These are phyloP conservation scores for Zeugodacus cucurbitae DNA, from an alignment of 1,140 invertebrate species.

Conservation along the genomic window DNA sequence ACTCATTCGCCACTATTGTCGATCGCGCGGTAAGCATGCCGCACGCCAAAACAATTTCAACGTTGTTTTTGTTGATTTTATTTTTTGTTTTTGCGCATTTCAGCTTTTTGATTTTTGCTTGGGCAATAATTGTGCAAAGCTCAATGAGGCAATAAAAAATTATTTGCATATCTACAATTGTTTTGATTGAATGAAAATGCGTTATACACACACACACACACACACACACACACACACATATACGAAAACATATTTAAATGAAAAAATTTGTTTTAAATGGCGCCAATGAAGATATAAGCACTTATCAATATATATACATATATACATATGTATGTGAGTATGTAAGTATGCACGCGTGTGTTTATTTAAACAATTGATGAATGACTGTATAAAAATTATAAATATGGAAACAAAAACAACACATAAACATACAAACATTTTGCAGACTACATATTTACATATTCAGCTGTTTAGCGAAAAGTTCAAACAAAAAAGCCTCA, in stretches of 20 bases:
- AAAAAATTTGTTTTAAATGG: not conserved
- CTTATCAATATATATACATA: not conserved
- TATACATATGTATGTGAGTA: no score
- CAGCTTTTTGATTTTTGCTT: not conserved
- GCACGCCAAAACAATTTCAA: not conserved
- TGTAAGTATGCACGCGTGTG: no score
- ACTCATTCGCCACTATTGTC: not conserved
- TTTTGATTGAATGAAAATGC: conserved; percentile 26
- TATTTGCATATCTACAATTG: not conserved
- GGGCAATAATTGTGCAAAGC: not conserved
- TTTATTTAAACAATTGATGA: not conserved
- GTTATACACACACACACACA: not conserved
- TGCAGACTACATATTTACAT: no score
- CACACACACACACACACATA: not conserved
- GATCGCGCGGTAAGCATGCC: not conserved
- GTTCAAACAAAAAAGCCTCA: no score
- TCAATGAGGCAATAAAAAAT: not conserved
- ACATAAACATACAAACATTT: not conserved
- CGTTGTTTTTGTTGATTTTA: not conserved
- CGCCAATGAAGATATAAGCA: not conserved
- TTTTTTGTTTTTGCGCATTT: not conserved
- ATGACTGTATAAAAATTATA: not conserved
- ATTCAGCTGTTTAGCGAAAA: no score
- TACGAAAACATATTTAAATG: not conserved
- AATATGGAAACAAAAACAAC: not conserved